phyloP scores from a whole-genome alignment of 2,888 invertebrate genomes.

The Chironomus tentans region DNA sequence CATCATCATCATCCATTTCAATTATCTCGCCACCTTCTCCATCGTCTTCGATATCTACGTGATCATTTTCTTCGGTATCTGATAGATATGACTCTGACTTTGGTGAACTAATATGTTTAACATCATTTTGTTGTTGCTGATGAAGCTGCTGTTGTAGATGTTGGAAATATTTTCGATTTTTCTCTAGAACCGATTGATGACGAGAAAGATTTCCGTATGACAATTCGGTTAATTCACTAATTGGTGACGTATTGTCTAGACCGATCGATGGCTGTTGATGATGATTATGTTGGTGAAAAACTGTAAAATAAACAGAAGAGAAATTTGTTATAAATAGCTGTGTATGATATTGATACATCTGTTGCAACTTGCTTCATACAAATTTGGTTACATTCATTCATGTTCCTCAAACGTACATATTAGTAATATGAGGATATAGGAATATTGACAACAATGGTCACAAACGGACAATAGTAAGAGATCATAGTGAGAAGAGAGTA shows the following conservation, averaged over 20 bases:
- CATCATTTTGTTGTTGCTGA: constrained; percentile 4
- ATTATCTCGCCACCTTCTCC: constrained; percentile 60
- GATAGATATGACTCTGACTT: constrained; percentile 20
- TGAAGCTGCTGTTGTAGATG: constrained; percentile 19
- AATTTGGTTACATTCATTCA: neutral
- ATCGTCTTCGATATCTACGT: constrained; percentile 24
- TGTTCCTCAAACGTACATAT: neutral
- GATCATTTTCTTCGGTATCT: constrained; percentile 9
- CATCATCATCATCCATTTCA: constrained; percentile 57
- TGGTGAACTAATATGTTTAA: neutral
- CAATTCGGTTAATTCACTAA: constrained; percentile 13
- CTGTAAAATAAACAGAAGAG: constrained; percentile 5
- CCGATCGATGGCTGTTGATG: neutral
- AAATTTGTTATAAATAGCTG: neutral
- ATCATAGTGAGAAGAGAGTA: too few relatives aligned
- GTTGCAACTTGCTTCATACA: neutral
- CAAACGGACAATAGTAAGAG: too few relatives aligned
- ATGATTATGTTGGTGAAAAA: constrained; percentile 11
- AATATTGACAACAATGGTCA: neutral
- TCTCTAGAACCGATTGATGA: neutral
- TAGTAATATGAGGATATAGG: neutral
- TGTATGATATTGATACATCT: neutral
- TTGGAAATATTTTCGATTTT: constrained; percentile 23
- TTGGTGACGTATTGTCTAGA: constrained; percentile 14
- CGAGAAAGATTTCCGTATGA: constrained; percentile 9